A percentile compares a stretch with the other conserved stretches of the same genome.
Conservation (phyloP, 2,797 vertebrate species). For the Clarias platycephalus region DNA sequence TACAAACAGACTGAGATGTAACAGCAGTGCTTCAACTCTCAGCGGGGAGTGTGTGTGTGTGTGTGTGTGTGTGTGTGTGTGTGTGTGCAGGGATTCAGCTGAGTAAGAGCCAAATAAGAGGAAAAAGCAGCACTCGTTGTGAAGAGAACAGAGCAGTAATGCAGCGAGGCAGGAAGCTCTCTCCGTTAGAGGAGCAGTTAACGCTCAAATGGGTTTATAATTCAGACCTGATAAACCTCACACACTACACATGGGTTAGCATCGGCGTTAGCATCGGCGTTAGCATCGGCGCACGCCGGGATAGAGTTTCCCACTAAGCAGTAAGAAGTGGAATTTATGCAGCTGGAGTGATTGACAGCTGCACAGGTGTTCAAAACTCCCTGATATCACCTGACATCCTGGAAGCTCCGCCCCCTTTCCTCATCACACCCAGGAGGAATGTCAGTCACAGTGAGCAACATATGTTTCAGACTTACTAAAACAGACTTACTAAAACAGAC, state of each 20-base stretch:
- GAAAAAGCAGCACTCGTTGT: not conserved
- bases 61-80: not conserved
- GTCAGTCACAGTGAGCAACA: no score
- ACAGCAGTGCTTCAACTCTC: conserved; percentile 26
- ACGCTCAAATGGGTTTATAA: not conserved
- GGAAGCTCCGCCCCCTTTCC: not conserved
- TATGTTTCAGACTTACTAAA: no score
- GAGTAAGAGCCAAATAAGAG: conserved; percentile 2
- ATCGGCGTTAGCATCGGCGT: no score
- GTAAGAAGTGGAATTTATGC: not conserved
- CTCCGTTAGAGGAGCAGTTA: not conserved
- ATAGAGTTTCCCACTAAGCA: not conserved
- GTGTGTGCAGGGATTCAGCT: not conserved
- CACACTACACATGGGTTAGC: not conserved
- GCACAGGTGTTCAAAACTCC: not conserved
- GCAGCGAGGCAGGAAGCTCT: not conserved
- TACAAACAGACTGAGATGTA: conserved; percentile 35
- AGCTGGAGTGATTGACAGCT: not conserved
- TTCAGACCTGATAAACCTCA: not conserved
- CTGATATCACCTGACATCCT: not conserved
- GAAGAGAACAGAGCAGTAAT: conserved; percentile 4
- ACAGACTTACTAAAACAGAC: no score
- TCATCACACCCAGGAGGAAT: not conserved
- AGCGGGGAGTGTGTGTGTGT: conserved; percentile 8
- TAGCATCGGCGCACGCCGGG: not conserved